Base-by-base conservation (phyloP, 2,113 vertebrate genomes). In the Choloepus hoffmanni region DNA sequence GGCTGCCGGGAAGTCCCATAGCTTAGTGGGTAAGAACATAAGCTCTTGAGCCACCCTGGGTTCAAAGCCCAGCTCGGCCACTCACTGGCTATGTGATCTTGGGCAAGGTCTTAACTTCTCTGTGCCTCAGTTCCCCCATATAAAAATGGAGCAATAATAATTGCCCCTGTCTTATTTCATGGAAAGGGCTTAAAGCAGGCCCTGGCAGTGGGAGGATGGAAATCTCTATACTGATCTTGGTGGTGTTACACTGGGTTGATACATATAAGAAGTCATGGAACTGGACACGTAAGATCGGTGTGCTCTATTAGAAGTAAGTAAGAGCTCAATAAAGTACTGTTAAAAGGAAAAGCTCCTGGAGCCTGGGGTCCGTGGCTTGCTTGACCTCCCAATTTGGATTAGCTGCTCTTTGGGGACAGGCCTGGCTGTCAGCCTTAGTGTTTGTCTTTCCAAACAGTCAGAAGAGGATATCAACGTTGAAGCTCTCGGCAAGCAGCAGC, bases 381-480 rank as follows among this genome's bases (percentile, higher is more conserved):
- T 26, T 68, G 18, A 11, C 82, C 83, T 14, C 16, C 53, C 40
- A 4, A 0, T 5, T 21, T 6, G 26, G 43, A 30, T 3, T 50
- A 62, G 14, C 3, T 0, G 30, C 18, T 40, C n/a, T 1, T 11
- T 24, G 19, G 36, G 30, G 18, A 58, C 30, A 3, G 58, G 13
- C 26, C 62, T 30, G 63, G 74, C 18, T 19, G 48, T 92, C 33
- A 87, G 55, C 65, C 60, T n/a, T 16, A 19, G 12, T 7, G 18
- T 30, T 50, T 53, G 70, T 95, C 43, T 93, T 83, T 85, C 91
- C 4, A 0, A 84, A 72, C 92, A 99, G 98, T 97, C 98, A 5
- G 98, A 98, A 89, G 98, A 98, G 68, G 98, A 98, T 24, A 92
- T 97, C 14, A 83, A 97, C 0, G 94, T 95, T 14, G 74, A 96